Base-by-base conservation (phyloP, 2,113 vertebrate species). In the Sylvicapra grimmia region DNA sequence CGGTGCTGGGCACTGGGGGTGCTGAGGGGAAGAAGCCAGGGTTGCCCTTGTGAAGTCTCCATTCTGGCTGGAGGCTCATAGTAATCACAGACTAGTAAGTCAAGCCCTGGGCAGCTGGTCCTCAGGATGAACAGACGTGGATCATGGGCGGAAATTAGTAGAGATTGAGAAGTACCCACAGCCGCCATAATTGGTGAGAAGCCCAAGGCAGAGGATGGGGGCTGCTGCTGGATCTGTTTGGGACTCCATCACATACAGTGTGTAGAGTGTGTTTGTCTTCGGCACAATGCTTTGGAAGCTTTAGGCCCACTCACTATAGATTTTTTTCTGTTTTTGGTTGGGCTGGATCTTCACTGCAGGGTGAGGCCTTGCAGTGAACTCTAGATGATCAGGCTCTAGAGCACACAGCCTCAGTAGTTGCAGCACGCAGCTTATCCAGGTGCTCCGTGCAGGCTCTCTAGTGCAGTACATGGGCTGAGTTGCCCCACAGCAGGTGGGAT, bases 211-310 rank as follows among this genome's bases (percentile, higher is more conserved):
- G 44, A 44, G 77, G 19, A 19, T 80, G 44, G 54, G 65, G 33
- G 40, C 95, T 93, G 29, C 85, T 49, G n/a, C 51, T 54, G 47
- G 68, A 75, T 53, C 83, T 51, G 85, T 94, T 40, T 90, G 92
- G 75, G 92, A 54, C 96, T 56, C 85, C 77, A 84, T 95, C 89
- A 96, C 3, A 90, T 92, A 40, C 33, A 63, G 23, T 49, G 44
- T 85, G 47, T 54, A 36, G 21, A 53, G 47, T 79, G 82, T 44
- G 93, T 89, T 21, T 87, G 44, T 88, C 51, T 90, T 93, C 89
- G 79, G 56, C 72, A 72, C 31, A 90, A 79, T n/a, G 36, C 77
- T 97, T 94, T 96, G 54, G 85, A 87, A 90, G 85, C 77, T 89
- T 15, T 77, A 95, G 95, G 65, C 56, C 75, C 5, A 0, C 27